Evolutionary conservation across 1,140 invertebrate species (phyloP), one percentile per base, ranked within the genome.

Genomic region (Drosophila littoralis): DNA sequence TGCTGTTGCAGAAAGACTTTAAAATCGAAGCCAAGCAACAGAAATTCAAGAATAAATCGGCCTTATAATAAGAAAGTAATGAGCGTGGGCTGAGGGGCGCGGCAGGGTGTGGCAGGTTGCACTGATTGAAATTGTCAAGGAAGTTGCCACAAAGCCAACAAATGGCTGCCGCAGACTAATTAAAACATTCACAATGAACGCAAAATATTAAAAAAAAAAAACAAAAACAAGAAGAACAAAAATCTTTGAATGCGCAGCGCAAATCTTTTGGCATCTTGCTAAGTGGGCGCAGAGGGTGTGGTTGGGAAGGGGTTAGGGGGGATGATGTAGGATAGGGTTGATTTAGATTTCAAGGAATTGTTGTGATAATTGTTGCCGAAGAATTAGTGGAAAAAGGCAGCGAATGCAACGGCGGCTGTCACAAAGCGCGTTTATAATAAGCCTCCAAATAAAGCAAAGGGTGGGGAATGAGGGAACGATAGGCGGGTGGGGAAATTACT

Each of bases 181-280:
- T 88, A 89, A 84, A 88, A 80, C 66, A 85, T 80, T 69, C 70
- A 84, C 81, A 84, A 84, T 83, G 81, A 75, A 60, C 50, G 59
- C 59, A 68, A 75, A 72, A 64, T 73, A 68, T 72, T 67, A 69
- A 67, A 82, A 74, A 82, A 45, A 43, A 70, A 75, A 66, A 7
- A 57, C 42, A 63, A 73, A 52, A 36, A 9, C 38, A 22, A 17
- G 35, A 46, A 51, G 10, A 51, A 28, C 36, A 54, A 57, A 64
- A 70, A 60, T 65, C 59, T 42, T 58, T 77, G 59, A 65, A 77
- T 35, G 46, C 51, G 51, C 77, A 65, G 57, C 22, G 50, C 40
- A 72, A 60, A 64, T 72, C 43, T 72, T 71, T 64, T 51, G 40
- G 40, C 13, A 32, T 35, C 66, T 66, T 73, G 60, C 69, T 54